phyloP scores from a whole-genome alignment of 2,888 invertebrate species.

The Aspidiotus destructor region DNA sequence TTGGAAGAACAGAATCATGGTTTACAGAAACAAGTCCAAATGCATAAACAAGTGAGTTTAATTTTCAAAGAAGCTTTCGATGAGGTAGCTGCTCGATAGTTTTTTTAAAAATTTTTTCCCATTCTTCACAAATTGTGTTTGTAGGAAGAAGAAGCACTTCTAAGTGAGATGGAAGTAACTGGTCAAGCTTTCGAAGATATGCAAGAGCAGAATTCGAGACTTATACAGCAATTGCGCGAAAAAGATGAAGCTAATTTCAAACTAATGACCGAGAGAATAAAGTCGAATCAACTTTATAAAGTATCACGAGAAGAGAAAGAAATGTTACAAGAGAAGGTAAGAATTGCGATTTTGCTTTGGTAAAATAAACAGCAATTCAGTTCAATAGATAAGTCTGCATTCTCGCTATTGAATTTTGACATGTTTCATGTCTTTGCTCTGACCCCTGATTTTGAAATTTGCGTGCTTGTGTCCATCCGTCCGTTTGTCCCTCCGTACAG shows the following conservation, averaged over 20 bases:
- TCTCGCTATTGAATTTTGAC: no score
- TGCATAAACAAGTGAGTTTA: constrained; percentile 60
- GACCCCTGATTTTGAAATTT: no score
- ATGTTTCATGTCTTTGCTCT: no score
- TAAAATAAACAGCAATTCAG: no score
- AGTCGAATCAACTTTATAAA: constrained; percentile 91
- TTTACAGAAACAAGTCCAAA: constrained; percentile 80
- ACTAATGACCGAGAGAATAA: constrained; percentile 93
- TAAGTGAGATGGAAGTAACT: constrained; percentile 98
- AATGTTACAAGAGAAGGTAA: constrained; percentile 77
- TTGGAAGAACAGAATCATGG: constrained; percentile 88
- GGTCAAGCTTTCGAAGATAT: constrained; percentile 98
- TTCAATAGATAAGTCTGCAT: no score
- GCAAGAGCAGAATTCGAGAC: constrained; percentile 94
- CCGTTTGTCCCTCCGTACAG: no score
- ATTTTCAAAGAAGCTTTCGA: constrained; percentile 10
- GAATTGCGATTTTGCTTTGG: background rate
- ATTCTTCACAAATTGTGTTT: background rate
- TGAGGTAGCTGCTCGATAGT: constrained; percentile 8
- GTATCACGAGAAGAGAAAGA: constrained; percentile 89
- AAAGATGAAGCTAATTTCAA: constrained; percentile 98
- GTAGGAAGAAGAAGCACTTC: constrained; percentile 86
- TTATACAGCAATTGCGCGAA: constrained; percentile 89
- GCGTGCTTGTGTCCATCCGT: no score
- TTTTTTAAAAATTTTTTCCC: constrained; percentile 1